Percentiles rank a stretch among this genome's conserved stretches.
phyloP scores from a whole-genome alignment of 2,113 vertebrate species.

The Gopherus evgoodei region DNA sequence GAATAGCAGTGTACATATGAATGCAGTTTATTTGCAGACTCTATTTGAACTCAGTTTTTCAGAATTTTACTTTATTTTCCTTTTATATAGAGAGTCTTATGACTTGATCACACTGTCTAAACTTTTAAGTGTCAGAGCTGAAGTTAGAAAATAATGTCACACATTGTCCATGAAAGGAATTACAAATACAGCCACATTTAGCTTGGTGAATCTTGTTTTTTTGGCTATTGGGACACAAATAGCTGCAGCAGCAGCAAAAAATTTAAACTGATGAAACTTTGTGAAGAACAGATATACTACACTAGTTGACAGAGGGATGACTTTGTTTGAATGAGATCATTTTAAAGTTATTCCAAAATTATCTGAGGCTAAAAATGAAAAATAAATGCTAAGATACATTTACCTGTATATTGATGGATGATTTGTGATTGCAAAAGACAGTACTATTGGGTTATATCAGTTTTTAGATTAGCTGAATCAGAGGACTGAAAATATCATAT shows the following conservation, averaged over 20 bases:
- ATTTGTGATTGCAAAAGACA: background rate
- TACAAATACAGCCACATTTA: background rate
- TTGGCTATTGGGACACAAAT: background rate
- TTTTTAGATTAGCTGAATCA: background rate
- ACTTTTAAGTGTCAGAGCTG: conserved; percentile 23
- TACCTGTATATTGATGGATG: background rate
- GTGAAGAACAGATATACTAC: background rate
- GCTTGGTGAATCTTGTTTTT: background rate
- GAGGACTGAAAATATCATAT: conserved; percentile 26
- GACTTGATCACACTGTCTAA: background rate
- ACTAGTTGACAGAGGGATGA: background rate
- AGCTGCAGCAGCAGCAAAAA: background rate
- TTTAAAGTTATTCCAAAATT: background rate
- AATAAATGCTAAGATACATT: conserved; percentile 33
- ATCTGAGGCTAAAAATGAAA: background rate
- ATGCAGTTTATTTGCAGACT: background rate
- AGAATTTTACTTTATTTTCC: background rate
- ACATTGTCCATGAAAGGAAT: conserved; percentile 25
- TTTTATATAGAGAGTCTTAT: background rate
- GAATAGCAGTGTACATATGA: rapidly evolving
- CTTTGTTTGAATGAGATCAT: background rate
- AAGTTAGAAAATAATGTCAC: conserved; percentile 19
- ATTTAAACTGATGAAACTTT: background rate
- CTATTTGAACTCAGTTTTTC: background rate
- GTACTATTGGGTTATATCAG: background rate